Conservation (phyloP, 2,113 vertebrate species). For the Arvicanthis niloticus region DNA sequence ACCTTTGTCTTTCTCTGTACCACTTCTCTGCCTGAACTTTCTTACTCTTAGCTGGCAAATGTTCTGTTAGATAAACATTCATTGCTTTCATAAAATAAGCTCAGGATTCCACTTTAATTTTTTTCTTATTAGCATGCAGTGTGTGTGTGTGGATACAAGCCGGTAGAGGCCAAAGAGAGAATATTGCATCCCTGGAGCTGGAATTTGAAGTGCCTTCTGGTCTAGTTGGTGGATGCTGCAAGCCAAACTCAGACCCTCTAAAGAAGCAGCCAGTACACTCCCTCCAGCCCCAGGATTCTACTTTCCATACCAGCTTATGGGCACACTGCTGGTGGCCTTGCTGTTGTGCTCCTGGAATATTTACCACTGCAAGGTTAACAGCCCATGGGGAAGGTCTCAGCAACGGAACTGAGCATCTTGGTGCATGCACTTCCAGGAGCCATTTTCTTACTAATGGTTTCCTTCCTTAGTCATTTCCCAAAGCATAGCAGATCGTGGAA, state of each 20-base stretch:
- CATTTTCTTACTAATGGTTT: slow-evolving; percentile 36
- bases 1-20: slow-evolving; percentile 21
- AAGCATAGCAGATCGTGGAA: slow-evolving; percentile 47
- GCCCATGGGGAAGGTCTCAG: not conserved
- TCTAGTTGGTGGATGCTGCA: not conserved
- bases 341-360: not conserved
- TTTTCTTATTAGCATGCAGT: not conserved
- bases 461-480: slow-evolving; percentile 67
- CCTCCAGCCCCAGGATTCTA: not conserved
- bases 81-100: not conserved
- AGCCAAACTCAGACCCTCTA: not conserved
- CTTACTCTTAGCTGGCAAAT: not conserved
- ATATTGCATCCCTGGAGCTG: too few species aligned
- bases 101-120: not conserved
- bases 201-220: not conserved
- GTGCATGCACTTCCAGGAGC: not conserved
- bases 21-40: not conserved
- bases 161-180: not conserved
- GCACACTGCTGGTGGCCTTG: not conserved
- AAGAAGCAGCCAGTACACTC: not conserved
- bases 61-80: not conserved
- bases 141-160: not conserved
- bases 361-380: not conserved
- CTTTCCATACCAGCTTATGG: not conserved
- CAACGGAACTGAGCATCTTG: not conserved